Conservation (phyloP, 2,888 invertebrate genomes). For the Monopis laevigella region DNA sequence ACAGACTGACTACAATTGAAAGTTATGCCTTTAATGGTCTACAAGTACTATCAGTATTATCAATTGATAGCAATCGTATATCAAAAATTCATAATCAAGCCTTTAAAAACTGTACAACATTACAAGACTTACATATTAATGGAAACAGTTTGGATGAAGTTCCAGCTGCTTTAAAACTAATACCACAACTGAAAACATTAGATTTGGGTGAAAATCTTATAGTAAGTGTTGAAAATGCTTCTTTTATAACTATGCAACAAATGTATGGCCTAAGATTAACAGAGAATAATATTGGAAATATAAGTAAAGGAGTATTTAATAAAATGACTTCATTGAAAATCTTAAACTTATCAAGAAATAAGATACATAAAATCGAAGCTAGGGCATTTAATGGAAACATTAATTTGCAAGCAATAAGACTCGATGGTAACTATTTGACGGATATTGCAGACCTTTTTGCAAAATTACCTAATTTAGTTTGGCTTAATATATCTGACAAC, state of each 20-base stretch:
- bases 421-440: conserved; percentile 83
- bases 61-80: conserved; percentile 83
- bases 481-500: conserved; percentile 89
- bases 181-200: conserved; percentile 80
- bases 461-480: conserved; percentile 82
- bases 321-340: conserved; percentile 82
- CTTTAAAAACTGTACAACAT: conserved; percentile 79
- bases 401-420: conserved; percentile 80
- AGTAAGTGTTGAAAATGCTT: conserved; percentile 77
- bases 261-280: conserved; percentile 84
- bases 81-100: conserved; percentile 78
- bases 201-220: conserved; percentile 90
- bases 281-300: conserved; percentile 84
- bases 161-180: conserved; percentile 77
- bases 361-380: conserved; percentile 80
- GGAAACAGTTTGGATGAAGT: conserved; percentile 81
- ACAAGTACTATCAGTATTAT: conserved; percentile 77
- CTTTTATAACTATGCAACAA: conserved; percentile 82
- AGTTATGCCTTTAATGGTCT: conserved; percentile 80
- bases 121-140: conserved; percentile 85
- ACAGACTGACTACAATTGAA: conserved; percentile 78
- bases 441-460: conserved; percentile 83
- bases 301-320: conserved; percentile 81
- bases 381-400: conserved; percentile 81
- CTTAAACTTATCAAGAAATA: conserved; percentile 84